Percentiles rank a stretch among this genome's conserved stretches.
Conservation (phyloP, 1,140 invertebrate species). For the Drosophila tsacasi region DNA sequence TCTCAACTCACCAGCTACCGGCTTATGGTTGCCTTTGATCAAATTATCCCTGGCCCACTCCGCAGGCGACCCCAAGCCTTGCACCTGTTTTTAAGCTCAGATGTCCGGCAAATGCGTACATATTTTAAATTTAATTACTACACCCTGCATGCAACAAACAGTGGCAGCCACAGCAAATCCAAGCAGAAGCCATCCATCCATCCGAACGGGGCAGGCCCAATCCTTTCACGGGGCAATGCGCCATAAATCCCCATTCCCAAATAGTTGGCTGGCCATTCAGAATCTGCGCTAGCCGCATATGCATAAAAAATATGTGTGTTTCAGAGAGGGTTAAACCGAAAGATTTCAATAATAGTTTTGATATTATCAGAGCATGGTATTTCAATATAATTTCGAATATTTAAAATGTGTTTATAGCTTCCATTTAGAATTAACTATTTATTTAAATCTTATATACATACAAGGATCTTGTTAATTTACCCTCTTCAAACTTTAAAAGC, state of each 20-base stretch:
- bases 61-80: constrained; percentile 4
- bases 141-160: constrained; percentile 59
- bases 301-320: constrained; percentile 35
- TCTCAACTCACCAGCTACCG: constrained; percentile 31
- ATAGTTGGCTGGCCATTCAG: constrained; percentile 73
- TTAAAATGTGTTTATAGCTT: neutral
- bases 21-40: constrained; percentile 77
- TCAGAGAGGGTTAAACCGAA: constrained; percentile 17
- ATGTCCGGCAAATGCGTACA: constrained; percentile 69
- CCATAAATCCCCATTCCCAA: constrained; percentile 64
- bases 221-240: constrained; percentile 57
- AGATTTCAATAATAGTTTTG: neutral
- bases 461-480: neutral
- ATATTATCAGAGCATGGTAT: neutral
- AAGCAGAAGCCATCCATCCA: constrained; percentile 52
- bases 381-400: neutral
- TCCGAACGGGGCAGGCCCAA: constrained; percentile 31
- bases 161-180: constrained; percentile 61
- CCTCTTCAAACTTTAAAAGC: constrained; percentile 6
- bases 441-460: too few relatives aligned
- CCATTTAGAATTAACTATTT: neutral
- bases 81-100: constrained; percentile 72
- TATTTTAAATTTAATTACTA: constrained; percentile 84
- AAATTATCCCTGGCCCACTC: constrained; percentile 59
- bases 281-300: constrained; percentile 53